These are phyloP conservation scores for Dysmachus trigonus DNA, from an alignment of 2,888 invertebrate species.

Conservation along the genomic window DNA sequence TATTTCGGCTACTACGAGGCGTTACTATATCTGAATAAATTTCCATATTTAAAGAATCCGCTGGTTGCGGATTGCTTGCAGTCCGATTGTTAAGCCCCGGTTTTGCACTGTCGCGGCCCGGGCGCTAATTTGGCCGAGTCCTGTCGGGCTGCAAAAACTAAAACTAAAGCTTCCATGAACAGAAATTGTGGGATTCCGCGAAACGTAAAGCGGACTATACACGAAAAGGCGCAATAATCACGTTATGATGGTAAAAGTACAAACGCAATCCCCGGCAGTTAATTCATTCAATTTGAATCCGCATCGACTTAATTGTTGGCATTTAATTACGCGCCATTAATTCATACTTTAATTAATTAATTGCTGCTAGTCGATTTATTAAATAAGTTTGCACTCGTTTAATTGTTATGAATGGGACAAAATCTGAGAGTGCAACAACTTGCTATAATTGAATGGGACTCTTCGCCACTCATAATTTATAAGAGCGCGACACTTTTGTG, in stretches of 20 bases:
- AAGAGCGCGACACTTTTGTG: constrained; percentile 42
- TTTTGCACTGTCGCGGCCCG: background rate
- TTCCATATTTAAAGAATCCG: constrained; percentile 38
- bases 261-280: constrained; percentile 52
- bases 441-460: constrained; percentile 47
- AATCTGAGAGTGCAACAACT: constrained; percentile 45
- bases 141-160: constrained; percentile 20
- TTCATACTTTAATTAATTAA: constrained; percentile 50
- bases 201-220: constrained; percentile 1
- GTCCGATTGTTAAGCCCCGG: background rate
- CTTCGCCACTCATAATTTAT: constrained; percentile 40
- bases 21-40: constrained; percentile 28
- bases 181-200: background rate
- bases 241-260: constrained; percentile 58
- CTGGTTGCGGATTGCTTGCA: background rate
- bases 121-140: background rate
- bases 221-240: constrained; percentile 26
- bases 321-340: constrained; percentile 49
- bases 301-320: constrained; percentile 47
- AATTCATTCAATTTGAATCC: constrained; percentile 49
- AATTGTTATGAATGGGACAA: constrained; percentile 48
- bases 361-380: constrained; percentile 48
- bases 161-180: constrained; percentile 23
- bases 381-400: constrained; percentile 49
- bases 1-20: background rate